Base-by-base conservation (phyloP, 2,888 invertebrate genomes). In the Eristalinus sepulchralis region DNA sequence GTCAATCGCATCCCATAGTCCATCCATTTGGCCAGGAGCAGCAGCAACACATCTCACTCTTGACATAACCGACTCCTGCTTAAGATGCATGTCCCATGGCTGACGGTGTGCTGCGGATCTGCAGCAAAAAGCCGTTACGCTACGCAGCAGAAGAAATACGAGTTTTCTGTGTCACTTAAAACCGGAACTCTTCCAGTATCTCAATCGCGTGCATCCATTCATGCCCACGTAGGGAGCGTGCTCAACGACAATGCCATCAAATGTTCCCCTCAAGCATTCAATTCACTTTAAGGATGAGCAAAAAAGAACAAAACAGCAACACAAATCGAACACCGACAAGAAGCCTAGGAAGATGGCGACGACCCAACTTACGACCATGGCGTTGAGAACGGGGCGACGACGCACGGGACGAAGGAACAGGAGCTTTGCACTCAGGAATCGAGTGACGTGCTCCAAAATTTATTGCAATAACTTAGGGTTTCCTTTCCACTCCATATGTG, bases 401-500 rank as follows among this genome's bases (percentile, higher is more conserved):
- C n/a, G 31, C 6, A 39, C 5, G 8, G 57, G 11, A 5, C 2
- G 11, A 11, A 22, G 24, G 1, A 57, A 9, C n/a, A 57, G 22
- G 36, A 73, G 47, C 63, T 34, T 27, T n/a, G 36, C 33, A n/a
- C 66, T 60, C 47, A 62, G 36, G 70, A 83, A 75, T 70, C 80
- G 10, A 81, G 72, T 85, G 82, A 85, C 85, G 77, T 82, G 72
- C 66, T 73, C 64, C 17, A 78, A 78, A 47, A 85, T 85, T 82
- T 85, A 85, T 85, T 77, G 85, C 85, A 85, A 82, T 73, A 85
- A 82, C 77, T 73, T 82, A 17, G 36, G 13, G 47, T 34, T 72
- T 63, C 3, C 62, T 62, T 68, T 85, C 20, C 53, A 34, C 77
- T 59, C 60, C 78, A 60, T 66, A 31, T 77, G 47, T 53, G 33